Evolutionary conservation across 2,888 invertebrate genomes (phyloP).

Genomic region (Drosophila formosana): DNA sequence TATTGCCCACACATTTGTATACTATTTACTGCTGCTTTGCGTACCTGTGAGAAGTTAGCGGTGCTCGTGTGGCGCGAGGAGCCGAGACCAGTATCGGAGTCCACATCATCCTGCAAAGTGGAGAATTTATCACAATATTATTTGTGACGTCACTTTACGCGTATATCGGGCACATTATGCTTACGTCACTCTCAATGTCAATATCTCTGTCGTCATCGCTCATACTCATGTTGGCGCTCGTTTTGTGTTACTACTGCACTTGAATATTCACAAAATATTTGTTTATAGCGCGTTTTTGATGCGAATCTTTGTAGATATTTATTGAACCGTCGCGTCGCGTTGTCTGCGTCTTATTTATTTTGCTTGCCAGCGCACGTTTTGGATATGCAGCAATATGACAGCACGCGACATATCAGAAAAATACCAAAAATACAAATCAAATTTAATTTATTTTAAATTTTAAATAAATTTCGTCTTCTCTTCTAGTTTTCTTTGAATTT

Average conservation of each 20-base stretch:
- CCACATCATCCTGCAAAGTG: constrained; percentile 90
- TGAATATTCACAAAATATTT: not conserved
- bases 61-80: constrained; percentile 87
- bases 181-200: constrained; percentile 98
- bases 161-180: constrained; percentile 82
- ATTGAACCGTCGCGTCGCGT: constrained; percentile 12
- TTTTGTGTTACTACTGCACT: not conserved
- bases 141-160: constrained; percentile 21
- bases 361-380: constrained; percentile 64
- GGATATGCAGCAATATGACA: constrained; percentile 23
- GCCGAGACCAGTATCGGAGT: constrained; percentile 90
- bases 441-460: not conserved
- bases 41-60: constrained; percentile 92
- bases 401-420: not conserved
- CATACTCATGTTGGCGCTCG: constrained; percentile 86
- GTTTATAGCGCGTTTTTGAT: constrained; percentile 3
- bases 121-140: constrained; percentile 14
- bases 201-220: constrained; percentile 98
- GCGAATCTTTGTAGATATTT: constrained; percentile 20
- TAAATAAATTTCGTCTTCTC: too few relatives aligned
- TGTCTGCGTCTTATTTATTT: constrained; percentile 31
- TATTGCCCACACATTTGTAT: not conserved
- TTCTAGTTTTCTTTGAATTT: too few relatives aligned
- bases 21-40: not conserved
- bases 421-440: constrained; percentile 14